phyloP scores from a whole-genome alignment of 1,140 invertebrate species.

The Armadillidium nasatum region DNA sequence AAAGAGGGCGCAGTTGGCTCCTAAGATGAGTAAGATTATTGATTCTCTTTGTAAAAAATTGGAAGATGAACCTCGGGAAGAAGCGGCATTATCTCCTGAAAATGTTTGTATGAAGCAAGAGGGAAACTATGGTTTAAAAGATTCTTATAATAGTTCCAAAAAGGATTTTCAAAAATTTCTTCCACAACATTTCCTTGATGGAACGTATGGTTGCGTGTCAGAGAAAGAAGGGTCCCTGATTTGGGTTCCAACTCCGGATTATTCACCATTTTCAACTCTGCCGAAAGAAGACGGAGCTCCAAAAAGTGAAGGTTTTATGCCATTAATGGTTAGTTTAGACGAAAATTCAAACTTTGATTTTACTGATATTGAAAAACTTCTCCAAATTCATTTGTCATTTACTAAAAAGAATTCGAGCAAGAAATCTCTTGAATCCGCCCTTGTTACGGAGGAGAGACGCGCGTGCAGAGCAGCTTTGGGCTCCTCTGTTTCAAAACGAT shows the following conservation, averaged over 20 bases:
- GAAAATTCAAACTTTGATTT: conserved; percentile 36
- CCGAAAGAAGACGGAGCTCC: neutral
- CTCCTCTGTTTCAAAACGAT: conserved; percentile 22
- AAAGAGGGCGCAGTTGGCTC: conserved; percentile 43
- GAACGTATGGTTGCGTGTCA: neutral
- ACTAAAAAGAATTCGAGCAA: conserved; percentile 27
- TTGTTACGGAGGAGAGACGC: neutral
- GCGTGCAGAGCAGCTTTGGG: neutral
- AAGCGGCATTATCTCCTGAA: neutral
- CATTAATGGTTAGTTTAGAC: neutral
- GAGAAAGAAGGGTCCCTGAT: neutral
- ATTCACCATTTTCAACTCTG: conserved; percentile 41
- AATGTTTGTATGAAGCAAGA: conserved; percentile 9
- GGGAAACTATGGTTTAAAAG: conserved; percentile 10
- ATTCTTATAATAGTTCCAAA: too few species aligned
- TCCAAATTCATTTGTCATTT: conserved; percentile 31
- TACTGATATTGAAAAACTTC: conserved; percentile 34
- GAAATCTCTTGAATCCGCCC: neutral
- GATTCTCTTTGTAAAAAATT: conserved; percentile 37
- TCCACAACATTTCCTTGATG: neutral
- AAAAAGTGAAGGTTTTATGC: conserved; percentile 11
- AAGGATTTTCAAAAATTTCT: too few species aligned
- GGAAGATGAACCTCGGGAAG: neutral
- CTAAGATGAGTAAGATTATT: conserved; percentile 44
- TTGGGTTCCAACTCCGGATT: conserved; percentile 41